Conservation (phyloP, 2,113 vertebrate genomes). For the Gallinago paraguaiae region DNA sequence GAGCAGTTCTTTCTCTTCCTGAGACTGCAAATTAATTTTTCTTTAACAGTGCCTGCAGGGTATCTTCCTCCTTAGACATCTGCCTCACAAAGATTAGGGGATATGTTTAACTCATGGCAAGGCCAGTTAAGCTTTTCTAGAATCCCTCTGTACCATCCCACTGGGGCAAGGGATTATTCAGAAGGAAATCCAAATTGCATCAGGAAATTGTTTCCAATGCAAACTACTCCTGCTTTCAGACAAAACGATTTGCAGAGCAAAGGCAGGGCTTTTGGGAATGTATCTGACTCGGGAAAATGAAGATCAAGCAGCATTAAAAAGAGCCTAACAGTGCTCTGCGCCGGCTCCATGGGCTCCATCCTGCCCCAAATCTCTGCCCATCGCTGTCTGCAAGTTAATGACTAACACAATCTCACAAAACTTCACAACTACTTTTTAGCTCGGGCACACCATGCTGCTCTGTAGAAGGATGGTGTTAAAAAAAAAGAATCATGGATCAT, state of each 20-base stretch:
- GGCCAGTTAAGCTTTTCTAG: background rate
- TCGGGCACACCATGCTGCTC: background rate
- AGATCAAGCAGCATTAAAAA: background rate
- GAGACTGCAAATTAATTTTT: background rate
- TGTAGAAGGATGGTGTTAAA: background rate
- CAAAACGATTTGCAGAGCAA: background rate
- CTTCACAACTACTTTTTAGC: fast-evolving
- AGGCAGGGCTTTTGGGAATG: background rate
- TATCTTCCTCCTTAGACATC: background rate
- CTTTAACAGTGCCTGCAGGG: background rate
- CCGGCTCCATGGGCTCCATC: background rate
- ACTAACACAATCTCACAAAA: fast-evolving
- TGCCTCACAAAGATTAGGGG: background rate
- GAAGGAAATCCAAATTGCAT: slow-evolving; percentile 22
- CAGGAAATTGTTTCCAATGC: slow-evolving; percentile 28
- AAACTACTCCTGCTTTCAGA: background rate
- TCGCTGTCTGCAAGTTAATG: fast-evolving
- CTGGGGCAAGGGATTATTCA: background rate
- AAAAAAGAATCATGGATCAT: background rate
- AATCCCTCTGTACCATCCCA: slow-evolving; percentile 1
- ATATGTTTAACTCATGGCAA: background rate
- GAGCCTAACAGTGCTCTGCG: background rate
- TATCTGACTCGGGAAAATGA: background rate
- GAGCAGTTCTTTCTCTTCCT: background rate
- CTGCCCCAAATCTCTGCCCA: background rate